These are phyloP conservation scores for Imbricaverruca yamaguchii DNA, from an alignment of 2,888 invertebrate genomes.

Conservation along the genomic window DNA sequence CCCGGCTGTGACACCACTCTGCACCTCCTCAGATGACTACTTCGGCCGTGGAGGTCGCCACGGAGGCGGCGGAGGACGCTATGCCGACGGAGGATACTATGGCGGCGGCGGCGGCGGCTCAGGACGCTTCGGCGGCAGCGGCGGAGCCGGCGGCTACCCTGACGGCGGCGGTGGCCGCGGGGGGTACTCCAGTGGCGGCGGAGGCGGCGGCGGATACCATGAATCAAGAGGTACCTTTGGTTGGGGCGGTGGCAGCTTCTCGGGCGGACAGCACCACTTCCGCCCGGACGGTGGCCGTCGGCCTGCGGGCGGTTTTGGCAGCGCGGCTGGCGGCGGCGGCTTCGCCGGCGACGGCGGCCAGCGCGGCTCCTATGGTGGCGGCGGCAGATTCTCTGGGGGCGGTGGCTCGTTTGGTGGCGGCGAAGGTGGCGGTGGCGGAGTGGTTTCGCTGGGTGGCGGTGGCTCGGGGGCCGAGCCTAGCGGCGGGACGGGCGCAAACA, in stretches of 20 bases:
- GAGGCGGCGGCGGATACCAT: constrained; percentile 42
- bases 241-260: background rate
- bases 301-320: background rate
- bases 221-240: background rate
- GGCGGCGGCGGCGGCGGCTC: constrained; percentile 41
- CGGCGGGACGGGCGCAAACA: constrained; percentile 28
- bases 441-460: constrained; percentile 44
- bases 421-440: constrained; percentile 55
- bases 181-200: background rate
- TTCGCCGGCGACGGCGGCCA: background rate
- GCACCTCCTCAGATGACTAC: constrained; percentile 36
- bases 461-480: constrained; percentile 18
- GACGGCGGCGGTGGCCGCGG: background rate
- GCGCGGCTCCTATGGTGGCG: constrained; percentile 32
- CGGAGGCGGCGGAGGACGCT: constrained; percentile 36
- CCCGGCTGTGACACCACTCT: constrained; percentile 42
- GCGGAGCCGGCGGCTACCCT: constrained; percentile 23
- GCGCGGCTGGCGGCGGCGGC: background rate
- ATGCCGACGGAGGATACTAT: constrained; percentile 43
- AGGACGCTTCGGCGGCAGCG: constrained; percentile 40
- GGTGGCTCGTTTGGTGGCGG: constrained; percentile 46
- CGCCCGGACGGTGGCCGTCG: background rate
- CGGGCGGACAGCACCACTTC: background rate
- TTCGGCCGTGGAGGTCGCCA: background rate
- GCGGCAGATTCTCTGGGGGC: constrained; percentile 46